Conservation (phyloP, 2,888 invertebrate genomes). For the Caenorhabditis sp. region DNA sequence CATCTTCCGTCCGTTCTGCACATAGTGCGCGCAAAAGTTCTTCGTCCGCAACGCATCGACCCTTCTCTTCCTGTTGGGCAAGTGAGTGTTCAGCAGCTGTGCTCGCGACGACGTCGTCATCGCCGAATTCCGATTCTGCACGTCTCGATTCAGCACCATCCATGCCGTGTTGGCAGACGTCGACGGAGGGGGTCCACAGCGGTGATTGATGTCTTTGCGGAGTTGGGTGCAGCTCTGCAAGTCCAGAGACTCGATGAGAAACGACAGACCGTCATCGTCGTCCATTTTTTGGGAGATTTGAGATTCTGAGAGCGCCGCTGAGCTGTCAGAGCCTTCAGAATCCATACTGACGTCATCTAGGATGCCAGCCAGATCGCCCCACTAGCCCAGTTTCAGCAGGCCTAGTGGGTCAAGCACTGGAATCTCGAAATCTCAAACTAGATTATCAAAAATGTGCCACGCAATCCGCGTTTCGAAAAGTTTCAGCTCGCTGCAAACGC, state of each 20-base stretch:
- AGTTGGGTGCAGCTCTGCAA: conserved; percentile 61
- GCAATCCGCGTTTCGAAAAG: not conserved
- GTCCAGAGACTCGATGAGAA: not conserved
- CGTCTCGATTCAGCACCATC: conserved; percentile 33
- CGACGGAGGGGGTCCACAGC: conserved; percentile 52
- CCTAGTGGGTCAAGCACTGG: not conserved
- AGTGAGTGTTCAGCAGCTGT: conserved; percentile 61
- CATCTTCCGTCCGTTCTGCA: conserved; percentile 72
- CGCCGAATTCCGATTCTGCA: not conserved
- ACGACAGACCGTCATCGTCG: not conserved
- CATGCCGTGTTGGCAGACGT: conserved; percentile 24
- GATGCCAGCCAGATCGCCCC: no score
- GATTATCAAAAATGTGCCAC: not conserved
- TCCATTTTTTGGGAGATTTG: not conserved
- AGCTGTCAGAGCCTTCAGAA: not conserved
- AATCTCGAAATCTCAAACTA: not conserved
- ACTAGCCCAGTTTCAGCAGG: no score
- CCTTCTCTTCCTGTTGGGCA: conserved; percentile 75
- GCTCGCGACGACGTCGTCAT: conserved; percentile 11
- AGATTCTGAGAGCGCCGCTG: no score
- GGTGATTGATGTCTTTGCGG: conserved; percentile 35
- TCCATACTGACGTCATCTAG: not conserved
- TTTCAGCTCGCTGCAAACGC: not conserved
- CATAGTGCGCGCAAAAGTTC: conserved; percentile 79
- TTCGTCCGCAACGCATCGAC: conserved; percentile 70